These are phyloP conservation scores for Lota lota DNA, from an alignment of 2,113 vertebrate genomes.

Conservation along the genomic window DNA sequence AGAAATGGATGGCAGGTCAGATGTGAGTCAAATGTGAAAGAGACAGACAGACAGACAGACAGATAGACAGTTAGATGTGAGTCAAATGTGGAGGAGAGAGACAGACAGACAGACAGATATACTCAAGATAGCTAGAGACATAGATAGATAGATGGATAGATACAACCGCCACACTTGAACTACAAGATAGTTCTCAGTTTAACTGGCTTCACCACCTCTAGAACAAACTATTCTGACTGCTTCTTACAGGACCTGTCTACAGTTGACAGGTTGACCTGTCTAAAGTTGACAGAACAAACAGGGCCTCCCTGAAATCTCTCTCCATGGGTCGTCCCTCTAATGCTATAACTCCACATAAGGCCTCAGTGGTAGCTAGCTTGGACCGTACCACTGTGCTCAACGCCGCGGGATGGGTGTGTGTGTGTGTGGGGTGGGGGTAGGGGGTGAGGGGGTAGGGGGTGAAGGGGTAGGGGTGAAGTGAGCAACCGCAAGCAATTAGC, in stretches of 20 bases:
- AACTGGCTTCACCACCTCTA: neutral
- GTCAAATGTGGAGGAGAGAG: neutral
- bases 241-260: too few relatives aligned
- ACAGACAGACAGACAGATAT: neutral
- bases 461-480: conserved; percentile 27
- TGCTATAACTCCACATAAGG: neutral
- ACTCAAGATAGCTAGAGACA: neutral
- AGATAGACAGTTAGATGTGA: neutral
- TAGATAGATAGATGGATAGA: too few relatives aligned
- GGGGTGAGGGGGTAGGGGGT: too few relatives aligned
- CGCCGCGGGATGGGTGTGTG: conserved; percentile 19
- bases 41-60: neutral
- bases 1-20: too few relatives aligned
- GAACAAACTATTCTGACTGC: neutral
- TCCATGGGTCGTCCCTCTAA: neutral
- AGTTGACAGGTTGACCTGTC: too few relatives aligned
- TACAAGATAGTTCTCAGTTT: neutral
- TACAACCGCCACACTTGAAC: too few relatives aligned
- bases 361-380: conserved; percentile 2
- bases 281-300: neutral
- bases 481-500: conserved; percentile 67
- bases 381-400: conserved; percentile 25
- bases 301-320: neutral
- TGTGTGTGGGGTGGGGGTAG: too few relatives aligned
- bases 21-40: neutral